Base-by-base conservation (phyloP, 2,797 vertebrate genomes). In the Anguilla obscura region DNA sequence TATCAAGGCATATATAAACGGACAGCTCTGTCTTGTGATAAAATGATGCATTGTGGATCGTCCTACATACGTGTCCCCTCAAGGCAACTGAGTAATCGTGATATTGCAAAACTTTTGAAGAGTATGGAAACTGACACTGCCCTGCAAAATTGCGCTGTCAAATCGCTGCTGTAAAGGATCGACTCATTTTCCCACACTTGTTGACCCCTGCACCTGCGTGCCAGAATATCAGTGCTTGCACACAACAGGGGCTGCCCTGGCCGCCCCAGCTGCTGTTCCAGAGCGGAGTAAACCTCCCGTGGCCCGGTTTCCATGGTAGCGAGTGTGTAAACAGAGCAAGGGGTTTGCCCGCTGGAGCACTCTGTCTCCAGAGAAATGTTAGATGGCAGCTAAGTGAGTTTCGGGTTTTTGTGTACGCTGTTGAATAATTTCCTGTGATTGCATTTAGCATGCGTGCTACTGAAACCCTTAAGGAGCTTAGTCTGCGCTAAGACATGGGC, bases 401-500 rank as follows among this genome's bases (percentile, higher is more conserved):
- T 80, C 18, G 50, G 10, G 79, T 82, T 82, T 45, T 66, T 45
- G 9, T 82, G 45, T 48, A 82, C 40, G 50, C 71, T 18, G 40
- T 82, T 82, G 18, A 48, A 50, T 82, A 50, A 82, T 82, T 24
- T 82, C 71, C 71, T 36, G 30, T 18, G 54, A 56, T 58, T 85
- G 52, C 50, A 85, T 84, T 50, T 9, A 3, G n/a, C 24, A 84
- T 52, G 82, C 30, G 10, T 52, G 48, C 3, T 56, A 50, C 30
- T 58, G 48, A 85, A 33, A 30, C n/a, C 21, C 52, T 85, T 85
- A 85, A 58, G 50, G 50, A 54, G 48, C 83, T 85, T 84, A 54
- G 48, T n/a, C 14, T 8, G 21, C 52, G 52, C 52, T 85, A 58
- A 58, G 52, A 85, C n/a, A 21, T 60, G 24, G 50, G 14, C 33